Base-by-base conservation (phyloP, 2,113 vertebrate species). In the Xiphophorus couchianus region DNA sequence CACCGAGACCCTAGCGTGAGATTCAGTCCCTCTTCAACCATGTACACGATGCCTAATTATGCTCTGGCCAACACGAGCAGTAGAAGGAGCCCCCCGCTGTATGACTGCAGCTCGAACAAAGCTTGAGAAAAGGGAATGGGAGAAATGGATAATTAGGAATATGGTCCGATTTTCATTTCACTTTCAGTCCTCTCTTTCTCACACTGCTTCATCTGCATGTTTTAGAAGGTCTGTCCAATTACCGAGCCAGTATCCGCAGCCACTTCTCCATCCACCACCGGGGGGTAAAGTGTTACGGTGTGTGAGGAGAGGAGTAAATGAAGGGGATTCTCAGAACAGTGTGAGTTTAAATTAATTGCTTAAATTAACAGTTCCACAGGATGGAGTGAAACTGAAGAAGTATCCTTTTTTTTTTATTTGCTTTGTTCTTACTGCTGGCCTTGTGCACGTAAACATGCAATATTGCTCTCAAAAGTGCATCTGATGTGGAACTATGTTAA, bases 151-250 rank as follows among this genome's bases (percentile, higher is more conserved):
- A 90, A 94, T 93, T 93, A 92, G 80, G 74, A 91, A 91, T 88
- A 64, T 81, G 73, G 81, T 84, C 84, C 72, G 15, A 84, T 90
- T 92, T 88, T 27, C 84, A 80, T 80, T 68, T 88, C 84, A 74
- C 64, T 84, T 84, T 81, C n/a, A 2, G 79, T 85, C 58, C 72
- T 83, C 73, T 87, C 74, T 70, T 66, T 82, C 76, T 90, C 87
- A 80, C 78, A 64, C 83, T 42, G 76, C 82, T 86, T 93, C 92
- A 94, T 93, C 87, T 94, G 90, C 92, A 92, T 93, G 86, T 93
- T 93, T 91, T 85, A 85, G 92, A 92, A 90, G 89, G 60, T 77
- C 80, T 86, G 87, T 79, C 84, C 91, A 93, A 94, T 93, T 93
- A 93, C 75, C 2, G 69, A 88, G 78, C 80, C 88, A 65, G 67